These are phyloP conservation scores for Acestrorhynchus altus DNA, from an alignment of 2,797 vertebrate species.

Conservation along the genomic window DNA sequence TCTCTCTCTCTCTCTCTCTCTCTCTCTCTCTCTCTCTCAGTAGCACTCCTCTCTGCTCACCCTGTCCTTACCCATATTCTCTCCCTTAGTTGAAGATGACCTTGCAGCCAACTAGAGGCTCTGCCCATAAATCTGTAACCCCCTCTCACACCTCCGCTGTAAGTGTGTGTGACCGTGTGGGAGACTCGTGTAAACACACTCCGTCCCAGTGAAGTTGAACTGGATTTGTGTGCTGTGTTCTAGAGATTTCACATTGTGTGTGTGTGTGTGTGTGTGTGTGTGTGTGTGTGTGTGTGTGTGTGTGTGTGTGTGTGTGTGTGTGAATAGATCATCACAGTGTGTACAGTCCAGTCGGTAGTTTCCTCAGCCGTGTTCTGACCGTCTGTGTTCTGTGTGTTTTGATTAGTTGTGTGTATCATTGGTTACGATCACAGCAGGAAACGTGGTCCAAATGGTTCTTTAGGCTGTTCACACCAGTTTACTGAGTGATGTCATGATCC, in stretches of 20 bases:
- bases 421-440: too few relatives aligned
- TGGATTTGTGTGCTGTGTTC: slow-evolving; percentile 17
- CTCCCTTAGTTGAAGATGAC: slow-evolving; percentile 81
- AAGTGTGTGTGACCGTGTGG: slow-evolving; percentile 75
- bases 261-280: too few relatives aligned
- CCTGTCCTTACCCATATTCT: slow-evolving; percentile 26
- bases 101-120: slow-evolving; percentile 73
- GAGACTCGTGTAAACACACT: not conserved
- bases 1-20: not conserved
- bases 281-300: too few relatives aligned
- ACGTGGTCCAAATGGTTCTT: too few relatives aligned
- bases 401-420: not conserved
- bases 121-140: slow-evolving; percentile 69
- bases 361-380: too few relatives aligned
- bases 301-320: too few relatives aligned
- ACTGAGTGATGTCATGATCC: too few relatives aligned
- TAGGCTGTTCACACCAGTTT: too few relatives aligned
- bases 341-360: too few relatives aligned
- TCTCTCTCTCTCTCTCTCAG: slow-evolving; percentile 3
- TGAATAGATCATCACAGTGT: too few relatives aligned
- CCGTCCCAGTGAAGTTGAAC: not conserved
- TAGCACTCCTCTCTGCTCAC: not conserved
- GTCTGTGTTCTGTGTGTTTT: not conserved
- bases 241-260: not conserved
- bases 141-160: slow-evolving; percentile 71